Percentiles rank a stretch among this genome's conserved stretches.
These are phyloP conservation scores for Drosophila ironensis DNA, from an alignment of 1,140 invertebrate species.

Conservation along the genomic window DNA sequence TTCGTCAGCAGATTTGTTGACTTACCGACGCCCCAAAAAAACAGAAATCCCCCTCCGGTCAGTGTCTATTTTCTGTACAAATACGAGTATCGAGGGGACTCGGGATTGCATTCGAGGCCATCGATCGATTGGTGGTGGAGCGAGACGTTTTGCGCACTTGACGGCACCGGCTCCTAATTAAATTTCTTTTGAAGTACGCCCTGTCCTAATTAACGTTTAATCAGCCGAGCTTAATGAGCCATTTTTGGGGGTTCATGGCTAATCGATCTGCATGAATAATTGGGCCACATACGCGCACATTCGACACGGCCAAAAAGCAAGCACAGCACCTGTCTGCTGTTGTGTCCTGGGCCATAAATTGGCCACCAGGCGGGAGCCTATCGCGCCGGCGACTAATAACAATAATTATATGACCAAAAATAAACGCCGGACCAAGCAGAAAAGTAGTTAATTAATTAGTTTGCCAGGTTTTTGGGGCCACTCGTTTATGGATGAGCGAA, in stretches of 20 bases:
- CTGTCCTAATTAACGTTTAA: conserved; percentile 64
- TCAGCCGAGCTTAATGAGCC: conserved; percentile 56
- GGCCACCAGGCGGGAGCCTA: background rate
- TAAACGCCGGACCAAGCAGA: conserved; percentile 38
- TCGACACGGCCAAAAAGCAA: conserved; percentile 1
- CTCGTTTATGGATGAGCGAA: conserved; percentile 43
- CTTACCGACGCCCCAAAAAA: conserved; percentile 2
- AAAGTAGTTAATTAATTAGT: conserved; percentile 67
- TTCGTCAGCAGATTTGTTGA: conserved; percentile 46
- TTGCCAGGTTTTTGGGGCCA: conserved; percentile 7
- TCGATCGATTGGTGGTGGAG: conserved; percentile 55
- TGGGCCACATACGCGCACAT: conserved; percentile 25
- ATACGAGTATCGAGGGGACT: background rate
- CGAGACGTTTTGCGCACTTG: conserved; percentile 29
- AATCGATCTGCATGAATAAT: conserved; percentile 75
- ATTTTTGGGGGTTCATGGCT: conserved; percentile 47
- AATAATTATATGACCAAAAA: conserved; percentile 39
- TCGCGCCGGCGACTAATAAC: conserved; percentile 33
- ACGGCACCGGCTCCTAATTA: conserved; percentile 48
- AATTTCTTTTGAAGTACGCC: conserved; percentile 66
- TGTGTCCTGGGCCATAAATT: conserved; percentile 46
- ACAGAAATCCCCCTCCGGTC: no score
- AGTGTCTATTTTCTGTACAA: conserved; percentile 41
- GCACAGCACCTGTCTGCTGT: conserved; percentile 7
- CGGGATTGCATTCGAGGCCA: conserved; percentile 35